These are phyloP conservation scores for Pseudoatta argentina DNA, from an alignment of 1,140 invertebrate species.

Conservation along the genomic window DNA sequence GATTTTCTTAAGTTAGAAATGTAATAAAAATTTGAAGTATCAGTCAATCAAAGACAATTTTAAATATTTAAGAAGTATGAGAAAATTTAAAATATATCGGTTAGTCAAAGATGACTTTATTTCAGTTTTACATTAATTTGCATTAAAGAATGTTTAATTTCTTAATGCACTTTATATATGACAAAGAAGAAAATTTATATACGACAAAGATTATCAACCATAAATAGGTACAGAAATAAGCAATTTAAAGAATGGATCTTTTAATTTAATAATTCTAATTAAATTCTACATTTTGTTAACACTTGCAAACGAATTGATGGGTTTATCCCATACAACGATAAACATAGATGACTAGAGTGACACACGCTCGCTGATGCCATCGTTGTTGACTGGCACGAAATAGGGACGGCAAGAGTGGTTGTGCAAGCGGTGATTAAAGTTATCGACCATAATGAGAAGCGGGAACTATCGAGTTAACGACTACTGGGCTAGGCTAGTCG, in stretches of 20 bases:
- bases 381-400: conserved; percentile 45
- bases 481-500: conserved; percentile 22
- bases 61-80: not conserved
- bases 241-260: not conserved
- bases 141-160: not conserved
- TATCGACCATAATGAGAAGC: conserved; percentile 52
- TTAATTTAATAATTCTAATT: not conserved
- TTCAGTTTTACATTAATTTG: not conserved
- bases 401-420: conserved; percentile 35
- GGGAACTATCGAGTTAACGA: conserved; percentile 44
- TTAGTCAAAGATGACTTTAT: not conserved
- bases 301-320: conserved; percentile 4
- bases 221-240: not conserved
- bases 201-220: not conserved
- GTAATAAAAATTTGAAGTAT: not conserved
- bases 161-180: no score
- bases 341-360: conserved; percentile 22
- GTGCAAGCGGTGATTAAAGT: conserved; percentile 52
- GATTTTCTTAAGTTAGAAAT: not conserved
- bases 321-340: not conserved
- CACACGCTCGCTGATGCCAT: conserved; percentile 29
- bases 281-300: conserved; percentile 1
- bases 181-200: not conserved
- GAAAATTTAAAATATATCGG: not conserved
- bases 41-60: not conserved